These are phyloP conservation scores for Phoronis australis DNA, from an alignment of 2,888 invertebrate genomes.

Conservation along the genomic window DNA sequence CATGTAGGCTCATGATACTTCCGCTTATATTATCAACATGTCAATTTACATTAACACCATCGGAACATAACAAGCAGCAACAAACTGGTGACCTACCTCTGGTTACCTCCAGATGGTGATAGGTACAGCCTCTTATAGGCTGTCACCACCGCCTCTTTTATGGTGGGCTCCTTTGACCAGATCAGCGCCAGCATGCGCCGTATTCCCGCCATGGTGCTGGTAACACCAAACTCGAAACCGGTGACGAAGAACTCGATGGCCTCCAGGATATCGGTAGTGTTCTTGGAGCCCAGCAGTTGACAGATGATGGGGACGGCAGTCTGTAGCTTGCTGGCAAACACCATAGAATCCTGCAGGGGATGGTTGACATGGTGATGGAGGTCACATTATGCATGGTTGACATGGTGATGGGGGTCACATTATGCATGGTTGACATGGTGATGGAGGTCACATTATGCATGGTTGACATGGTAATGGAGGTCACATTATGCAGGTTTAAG, in stretches of 20 bases:
- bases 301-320: constrained; percentile 64
- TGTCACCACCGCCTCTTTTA: constrained; percentile 66
- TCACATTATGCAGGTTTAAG: too few species aligned
- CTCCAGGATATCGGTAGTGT: constrained; percentile 75
- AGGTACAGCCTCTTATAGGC: constrained; percentile 71
- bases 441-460: too few species aligned
- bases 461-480: too few species aligned
- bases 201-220: constrained; percentile 61
- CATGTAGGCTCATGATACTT: too few species aligned
- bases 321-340: constrained; percentile 57
- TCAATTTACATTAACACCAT: too few species aligned
- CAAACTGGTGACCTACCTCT: constrained; percentile 20
- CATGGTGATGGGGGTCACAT: too few species aligned
- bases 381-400: too few species aligned
- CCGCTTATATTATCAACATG: too few species aligned
- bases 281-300: constrained; percentile 61
- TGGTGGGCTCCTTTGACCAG: constrained; percentile 71
- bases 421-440: too few species aligned
- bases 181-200: constrained; percentile 72
- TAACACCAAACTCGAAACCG: constrained; percentile 57
- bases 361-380: too few species aligned
- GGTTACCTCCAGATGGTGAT: constrained; percentile 24
- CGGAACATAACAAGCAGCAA: too few species aligned
- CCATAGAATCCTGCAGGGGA: constrained; percentile 55
- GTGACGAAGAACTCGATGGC: constrained; percentile 83